Percentiles rank a stretch among this genome's conserved stretches.
Evolutionary conservation across 2,888 invertebrate species (phyloP).

Genomic region (Apoda limacodes): DNA sequence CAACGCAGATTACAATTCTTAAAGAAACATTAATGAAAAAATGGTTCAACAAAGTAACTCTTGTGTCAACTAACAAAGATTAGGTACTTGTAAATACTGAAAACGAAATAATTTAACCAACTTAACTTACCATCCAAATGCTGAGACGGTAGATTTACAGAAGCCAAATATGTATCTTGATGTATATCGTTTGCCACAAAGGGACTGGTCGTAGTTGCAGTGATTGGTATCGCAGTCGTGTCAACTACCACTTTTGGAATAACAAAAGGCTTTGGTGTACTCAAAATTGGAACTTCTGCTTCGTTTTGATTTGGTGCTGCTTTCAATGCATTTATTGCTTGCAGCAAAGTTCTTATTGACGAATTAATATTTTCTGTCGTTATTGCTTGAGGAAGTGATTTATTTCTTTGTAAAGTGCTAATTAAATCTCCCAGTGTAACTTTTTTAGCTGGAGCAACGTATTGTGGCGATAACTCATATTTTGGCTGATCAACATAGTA

Average conservation of each 20-base stretch:
- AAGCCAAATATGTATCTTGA: slow-evolving; percentile 45
- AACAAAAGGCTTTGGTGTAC: slow-evolving; percentile 47
- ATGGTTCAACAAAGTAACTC: too few species aligned
- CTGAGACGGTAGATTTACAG: slow-evolving; percentile 48
- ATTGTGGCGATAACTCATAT: too few species aligned
- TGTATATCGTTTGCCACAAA: slow-evolving; percentile 31
- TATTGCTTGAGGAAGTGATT: slow-evolving; percentile 80
- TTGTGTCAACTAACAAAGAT: too few species aligned
- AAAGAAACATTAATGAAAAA: too few species aligned
- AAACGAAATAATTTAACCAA: neutral
- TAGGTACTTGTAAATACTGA: neutral
- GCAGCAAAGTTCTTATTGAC: slow-evolving; percentile 81
- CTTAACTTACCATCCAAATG: slow-evolving; percentile 49
- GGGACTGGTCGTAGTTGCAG: slow-evolving; percentile 24
- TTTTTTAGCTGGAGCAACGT: too few species aligned
- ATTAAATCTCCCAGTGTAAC: slow-evolving; percentile 71
- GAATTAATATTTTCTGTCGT: slow-evolving; percentile 83
- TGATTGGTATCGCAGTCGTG: slow-evolving; percentile 31
- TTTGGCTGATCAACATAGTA: slow-evolving; percentile 37
- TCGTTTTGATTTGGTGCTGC: slow-evolving; percentile 47
- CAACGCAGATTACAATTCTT: too few species aligned
- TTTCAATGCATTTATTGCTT: slow-evolving; percentile 78
- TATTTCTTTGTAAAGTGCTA: slow-evolving; percentile 79
- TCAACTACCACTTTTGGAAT: slow-evolving; percentile 26
- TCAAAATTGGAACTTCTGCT: slow-evolving; percentile 39